phyloP scores from a whole-genome alignment of 1,140 invertebrate genomes.

The Armadillidium nasatum region DNA sequence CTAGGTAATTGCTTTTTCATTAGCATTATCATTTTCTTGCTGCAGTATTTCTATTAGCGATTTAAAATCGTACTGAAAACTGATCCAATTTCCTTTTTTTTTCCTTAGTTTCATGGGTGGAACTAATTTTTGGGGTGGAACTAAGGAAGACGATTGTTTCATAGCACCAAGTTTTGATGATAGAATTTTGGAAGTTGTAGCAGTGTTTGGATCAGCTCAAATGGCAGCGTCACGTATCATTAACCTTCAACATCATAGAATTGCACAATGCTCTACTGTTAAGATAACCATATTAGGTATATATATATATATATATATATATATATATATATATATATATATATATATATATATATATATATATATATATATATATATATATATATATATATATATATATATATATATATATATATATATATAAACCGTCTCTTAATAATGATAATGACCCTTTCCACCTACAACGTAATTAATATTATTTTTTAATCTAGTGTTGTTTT shows the following conservation, averaged over 20 bases:
- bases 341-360: too few species aligned
- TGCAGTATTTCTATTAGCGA: constrained; percentile 13
- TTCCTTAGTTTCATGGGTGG: constrained; percentile 84
- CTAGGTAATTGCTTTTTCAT: constrained; percentile 57
- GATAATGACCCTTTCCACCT: too few species aligned
- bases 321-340: neutral
- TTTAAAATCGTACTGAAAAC: constrained; percentile 15
- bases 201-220: constrained; percentile 92
- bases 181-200: constrained; percentile 88
- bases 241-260: constrained; percentile 92
- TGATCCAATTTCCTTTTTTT: constrained; percentile 23
- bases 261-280: constrained; percentile 90
- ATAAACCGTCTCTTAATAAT: too few species aligned
- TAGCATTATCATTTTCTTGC: neutral
- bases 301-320: constrained; percentile 15
- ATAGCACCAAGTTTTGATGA: constrained; percentile 86
- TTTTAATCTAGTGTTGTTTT: too few species aligned
- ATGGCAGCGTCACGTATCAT: constrained; percentile 92
- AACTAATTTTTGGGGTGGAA: constrained; percentile 96
- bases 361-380: too few species aligned
- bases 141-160: constrained; percentile 81
- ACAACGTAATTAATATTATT: too few species aligned
- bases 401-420: too few species aligned
- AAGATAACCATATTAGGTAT: constrained; percentile 88
- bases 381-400: too few species aligned